These are phyloP conservation scores for Cephus runcator DNA, from an alignment of 2,888 invertebrate genomes.

Conservation along the genomic window DNA sequence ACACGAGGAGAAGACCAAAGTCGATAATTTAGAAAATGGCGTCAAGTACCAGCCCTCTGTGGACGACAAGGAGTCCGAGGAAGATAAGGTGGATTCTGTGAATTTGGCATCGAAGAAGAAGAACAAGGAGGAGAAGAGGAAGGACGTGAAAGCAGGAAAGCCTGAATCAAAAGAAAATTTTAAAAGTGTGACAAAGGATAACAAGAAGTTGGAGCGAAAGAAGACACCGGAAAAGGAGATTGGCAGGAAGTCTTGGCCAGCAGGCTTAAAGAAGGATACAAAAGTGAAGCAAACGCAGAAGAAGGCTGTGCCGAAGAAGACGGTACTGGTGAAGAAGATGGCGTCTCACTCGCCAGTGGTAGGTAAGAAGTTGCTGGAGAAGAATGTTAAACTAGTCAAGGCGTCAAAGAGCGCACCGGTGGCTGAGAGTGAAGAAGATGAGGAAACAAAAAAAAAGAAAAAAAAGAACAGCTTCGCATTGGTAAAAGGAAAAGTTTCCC, in stretches of 20 bases:
- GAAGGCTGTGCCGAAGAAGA: conserved; percentile 49
- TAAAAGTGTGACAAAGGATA: conserved; percentile 51
- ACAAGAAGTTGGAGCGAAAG: conserved; percentile 55
- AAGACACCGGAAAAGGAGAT: conserved; percentile 47
- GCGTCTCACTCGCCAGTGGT: conserved; percentile 44
- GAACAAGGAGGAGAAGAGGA: conserved; percentile 53
- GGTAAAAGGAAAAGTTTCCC: conserved; percentile 44
- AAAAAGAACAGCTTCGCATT: conserved; percentile 40
- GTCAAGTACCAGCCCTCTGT: not conserved
- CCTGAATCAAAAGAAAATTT: conserved; percentile 46
- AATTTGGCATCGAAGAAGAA: conserved; percentile 43
- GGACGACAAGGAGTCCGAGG: conserved; percentile 28
- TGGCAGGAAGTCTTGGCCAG: conserved; percentile 29
- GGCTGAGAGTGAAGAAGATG: conserved; percentile 33
- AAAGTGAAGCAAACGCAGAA: conserved; percentile 37
- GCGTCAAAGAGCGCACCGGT: conserved; percentile 16
- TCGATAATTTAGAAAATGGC: not conserved
- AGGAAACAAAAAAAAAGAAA: conserved; percentile 43
- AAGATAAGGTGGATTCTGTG: conserved; percentile 29
- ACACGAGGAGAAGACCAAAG: conserved; percentile 44
- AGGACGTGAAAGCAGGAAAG: conserved; percentile 50
- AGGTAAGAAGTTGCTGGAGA: conserved; percentile 54
- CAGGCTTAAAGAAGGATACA: conserved; percentile 24
- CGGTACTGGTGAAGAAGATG: conserved; percentile 51
- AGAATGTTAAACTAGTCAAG: conserved; percentile 60